phyloP scores from a whole-genome alignment of 1,140 invertebrate species.

The Metopolophium dirhodum region DNA sequence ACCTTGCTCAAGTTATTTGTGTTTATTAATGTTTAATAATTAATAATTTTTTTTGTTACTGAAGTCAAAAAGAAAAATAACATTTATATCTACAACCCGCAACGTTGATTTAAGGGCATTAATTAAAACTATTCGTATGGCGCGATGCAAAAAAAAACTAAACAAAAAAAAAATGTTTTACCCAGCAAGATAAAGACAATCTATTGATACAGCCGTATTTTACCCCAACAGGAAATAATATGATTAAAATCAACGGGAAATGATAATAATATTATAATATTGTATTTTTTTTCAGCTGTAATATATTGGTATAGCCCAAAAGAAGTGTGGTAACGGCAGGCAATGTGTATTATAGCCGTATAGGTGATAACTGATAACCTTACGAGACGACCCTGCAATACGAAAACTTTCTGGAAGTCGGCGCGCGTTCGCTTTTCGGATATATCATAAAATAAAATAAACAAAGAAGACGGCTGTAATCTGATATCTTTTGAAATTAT shows the following conservation, averaged over 20 bases:
- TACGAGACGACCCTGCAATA: background rate
- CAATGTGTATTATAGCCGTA: background rate
- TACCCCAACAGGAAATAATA: background rate
- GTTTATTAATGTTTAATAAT: background rate
- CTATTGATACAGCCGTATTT: too few species aligned
- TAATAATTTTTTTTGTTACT: background rate
- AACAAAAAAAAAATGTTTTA: too few species aligned
- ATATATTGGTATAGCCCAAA: background rate
- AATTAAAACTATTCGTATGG: background rate
- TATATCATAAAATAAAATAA: background rate
- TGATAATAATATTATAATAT: background rate
- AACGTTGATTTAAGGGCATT: background rate
- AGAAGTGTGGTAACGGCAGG: background rate
- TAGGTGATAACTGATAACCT: background rate
- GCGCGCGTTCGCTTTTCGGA: too few species aligned
- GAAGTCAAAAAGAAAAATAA: background rate
- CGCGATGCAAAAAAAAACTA: too few species aligned
- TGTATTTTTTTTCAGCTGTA: background rate
- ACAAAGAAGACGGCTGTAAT: background rate
- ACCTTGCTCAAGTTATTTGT: background rate
- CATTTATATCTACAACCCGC: background rate
- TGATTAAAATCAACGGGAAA: background rate
- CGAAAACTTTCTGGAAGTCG: background rate
- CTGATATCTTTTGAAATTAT: background rate
- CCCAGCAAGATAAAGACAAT: too few species aligned